A percentile compares a stretch with the other conserved stretches of the same genome.
These are phyloP conservation scores for Zele albiditarsus DNA, from an alignment of 2,888 invertebrate species.

Conservation along the genomic window DNA sequence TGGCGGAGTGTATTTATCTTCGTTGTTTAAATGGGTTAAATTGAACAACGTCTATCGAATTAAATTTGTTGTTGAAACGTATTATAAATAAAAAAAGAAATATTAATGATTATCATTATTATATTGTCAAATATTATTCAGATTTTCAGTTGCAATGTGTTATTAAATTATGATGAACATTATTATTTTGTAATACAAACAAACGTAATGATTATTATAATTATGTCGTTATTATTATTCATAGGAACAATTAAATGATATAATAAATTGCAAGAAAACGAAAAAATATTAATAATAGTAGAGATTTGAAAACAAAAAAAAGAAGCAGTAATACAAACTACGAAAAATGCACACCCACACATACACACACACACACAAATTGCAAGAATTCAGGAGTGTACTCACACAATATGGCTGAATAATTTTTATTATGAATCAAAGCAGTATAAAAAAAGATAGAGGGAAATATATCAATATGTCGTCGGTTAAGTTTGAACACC, in stretches of 20 bases:
- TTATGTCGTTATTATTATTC: constrained; percentile 35
- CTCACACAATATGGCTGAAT: no score
- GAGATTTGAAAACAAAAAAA: constrained; percentile 4
- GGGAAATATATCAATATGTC: no score
- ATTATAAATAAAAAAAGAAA: constrained; percentile 43
- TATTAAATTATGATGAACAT: constrained; percentile 49
- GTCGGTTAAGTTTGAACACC: no score
- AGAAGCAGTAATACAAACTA: constrained; percentile 15
- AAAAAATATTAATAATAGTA: constrained; percentile 22
- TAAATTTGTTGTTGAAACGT: constrained; percentile 63
- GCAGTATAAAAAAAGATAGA: no score
- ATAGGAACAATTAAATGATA: constrained; percentile 8
- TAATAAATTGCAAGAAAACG: constrained; percentile 22
- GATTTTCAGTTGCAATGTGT: constrained; percentile 56
- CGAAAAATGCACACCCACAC: no score
- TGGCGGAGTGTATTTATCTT: not conserved
- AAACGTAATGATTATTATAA: constrained; percentile 17
- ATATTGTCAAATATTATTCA: constrained; percentile 52
- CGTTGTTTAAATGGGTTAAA: not conserved
- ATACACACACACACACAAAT: no score
- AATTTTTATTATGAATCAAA: no score
- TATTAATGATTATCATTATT: constrained; percentile 51
- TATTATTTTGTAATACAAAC: not conserved
- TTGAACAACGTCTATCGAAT: constrained; percentile 42
- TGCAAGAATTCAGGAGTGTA: no score